Base-by-base conservation (phyloP, 2,113 vertebrate genomes). In the Gambusia holbrooki region DNA sequence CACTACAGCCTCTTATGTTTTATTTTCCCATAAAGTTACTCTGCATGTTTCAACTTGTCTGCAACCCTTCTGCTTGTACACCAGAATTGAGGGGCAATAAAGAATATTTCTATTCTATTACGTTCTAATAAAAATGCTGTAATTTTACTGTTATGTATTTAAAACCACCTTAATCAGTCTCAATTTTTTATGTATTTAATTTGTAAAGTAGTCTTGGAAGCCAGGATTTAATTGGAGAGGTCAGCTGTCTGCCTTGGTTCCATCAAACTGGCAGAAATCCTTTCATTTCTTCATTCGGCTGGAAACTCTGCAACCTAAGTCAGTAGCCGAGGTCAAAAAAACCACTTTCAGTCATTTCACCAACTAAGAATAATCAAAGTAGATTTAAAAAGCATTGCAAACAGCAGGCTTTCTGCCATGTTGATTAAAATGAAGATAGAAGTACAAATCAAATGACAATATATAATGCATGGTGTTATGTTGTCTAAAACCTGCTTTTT, bases 171-270 rank as follows among this genome's bases (percentile, higher is more conserved):
- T 68, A n/a, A 3, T 28, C 29, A 8, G 0, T 14, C 69, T 15
- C 63, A 17, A 3, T 61, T 80, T 66, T 22, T 29, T 35, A 62
- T 71, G 66, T 33, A 58, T 77, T 48, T 25, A 14, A 11, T 61
- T 70, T n/a, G 28, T 62, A 58, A 77, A 70, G 29, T 74, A 54
- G 72, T 68, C 67, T 66, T 71, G 35, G 64, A 76, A 80, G 60
- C 45, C 64, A 67, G 27, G 2, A 78, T 69, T 74, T 61, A 63
- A 77, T 73, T 7, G 62, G 28, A 86, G 84, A 89, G 82, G 77
- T 87, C 87, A 76, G 71, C 76, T 69, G 69, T 82, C 82, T 54
- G 19, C 32, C 62, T 63, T 29, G 63, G 80, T 88, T 78, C 74
- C 69, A 67, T 72, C 12, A 68, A 77, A 63, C 17, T 63, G 35